phyloP scores from a whole-genome alignment of 2,113 vertebrate genomes.

The Serinus canaria region DNA sequence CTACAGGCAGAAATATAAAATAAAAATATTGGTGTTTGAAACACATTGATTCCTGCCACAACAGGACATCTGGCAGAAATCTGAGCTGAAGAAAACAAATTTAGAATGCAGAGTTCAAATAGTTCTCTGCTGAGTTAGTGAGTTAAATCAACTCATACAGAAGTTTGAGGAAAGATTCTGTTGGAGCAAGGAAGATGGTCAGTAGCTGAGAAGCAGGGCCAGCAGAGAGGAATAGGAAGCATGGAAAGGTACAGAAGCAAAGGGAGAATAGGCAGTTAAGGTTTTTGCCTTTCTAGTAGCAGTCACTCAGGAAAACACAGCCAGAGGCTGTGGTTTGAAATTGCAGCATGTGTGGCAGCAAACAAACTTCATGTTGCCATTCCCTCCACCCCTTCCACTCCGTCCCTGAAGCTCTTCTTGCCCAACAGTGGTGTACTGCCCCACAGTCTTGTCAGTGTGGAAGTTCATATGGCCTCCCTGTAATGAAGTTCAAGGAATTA shows the following conservation, averaged over 20 bases:
- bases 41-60: neutral
- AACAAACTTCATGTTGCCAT: neutral
- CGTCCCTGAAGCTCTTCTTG: neutral
- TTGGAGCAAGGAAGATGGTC: neutral
- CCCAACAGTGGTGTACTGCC: neutral
- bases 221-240: neutral
- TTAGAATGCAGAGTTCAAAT: neutral
- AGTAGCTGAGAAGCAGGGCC: neutral
- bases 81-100: neutral
- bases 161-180: neutral
- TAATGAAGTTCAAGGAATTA: neutral
- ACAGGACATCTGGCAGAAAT: neutral
- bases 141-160: neutral
- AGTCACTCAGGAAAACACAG: neutral
- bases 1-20: neutral
- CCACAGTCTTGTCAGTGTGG: neutral
- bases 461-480: neutral
- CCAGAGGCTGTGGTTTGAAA: slow-evolving; percentile 4
- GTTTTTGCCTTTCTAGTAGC: neutral
- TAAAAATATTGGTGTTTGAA: neutral
- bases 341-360: neutral
- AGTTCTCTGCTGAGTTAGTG: neutral
- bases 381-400: neutral
- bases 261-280: neutral
- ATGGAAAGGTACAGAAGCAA: neutral